Base-by-base conservation (phyloP, 1,140 invertebrate genomes). In the Zaprionus taronus region DNA sequence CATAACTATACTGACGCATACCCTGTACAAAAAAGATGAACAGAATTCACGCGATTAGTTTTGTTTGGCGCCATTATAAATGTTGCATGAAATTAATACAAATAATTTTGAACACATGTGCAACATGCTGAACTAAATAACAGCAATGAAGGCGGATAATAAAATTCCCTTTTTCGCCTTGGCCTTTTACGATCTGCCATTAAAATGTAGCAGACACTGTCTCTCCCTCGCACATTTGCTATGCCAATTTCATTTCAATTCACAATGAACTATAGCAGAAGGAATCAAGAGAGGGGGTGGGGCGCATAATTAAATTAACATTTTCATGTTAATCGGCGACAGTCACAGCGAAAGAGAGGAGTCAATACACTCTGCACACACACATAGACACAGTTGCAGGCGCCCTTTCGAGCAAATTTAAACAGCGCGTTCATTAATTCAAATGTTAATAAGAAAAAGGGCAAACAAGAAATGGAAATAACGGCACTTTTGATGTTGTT, bases 1-100 rank as follows among this genome's bases (percentile, higher is more conserved):
- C 93, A 63, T 94, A 94, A 60, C 94, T 94, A 22, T 84, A 80
- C 65, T 95, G 94, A 26, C 80, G 89, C 77, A 95, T 94, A 47
- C 93, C 94, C 93, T 96, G 92, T 44, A n/a, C n/a, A 93, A 91
- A 28, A 22, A 56, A n/a, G 31, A 34, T 34, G 9, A 11, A 34
- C 31, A 77, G 15, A 70, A 15, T n/a, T 4, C 28, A 22, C 3
- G 55, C 0, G 17, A 72, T 41, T 60, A 38, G 31, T 36, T 26
- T 38, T 66, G 36, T 7, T 49, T 73, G 56, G 55, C 73, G 73
- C 68, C 55, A 26, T 55, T 15, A 53, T 49, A 61, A 71, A 44
- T 72, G 34, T 36, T 36, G 26, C 73, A 72, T 65, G n/a, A 72
- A 72, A 71, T 71, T 58, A 67, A 67, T 51, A 47, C 9, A 34